These are phyloP conservation scores for Strix uralensis DNA, from an alignment of 2,113 vertebrate genomes.

Conservation along the genomic window DNA sequence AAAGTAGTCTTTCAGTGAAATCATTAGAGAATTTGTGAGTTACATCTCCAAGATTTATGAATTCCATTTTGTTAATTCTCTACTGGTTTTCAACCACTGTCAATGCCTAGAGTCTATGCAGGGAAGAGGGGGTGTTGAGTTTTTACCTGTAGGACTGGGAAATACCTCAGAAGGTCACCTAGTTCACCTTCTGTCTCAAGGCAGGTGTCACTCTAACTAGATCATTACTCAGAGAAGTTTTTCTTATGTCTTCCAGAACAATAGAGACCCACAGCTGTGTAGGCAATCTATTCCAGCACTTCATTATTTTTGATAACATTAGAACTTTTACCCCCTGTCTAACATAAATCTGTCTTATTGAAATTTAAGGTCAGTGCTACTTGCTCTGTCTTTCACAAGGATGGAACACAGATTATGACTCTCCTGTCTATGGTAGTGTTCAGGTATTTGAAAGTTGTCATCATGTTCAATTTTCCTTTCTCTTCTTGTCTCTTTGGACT, in stretches of 20 bases:
- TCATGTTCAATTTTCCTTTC: neutral
- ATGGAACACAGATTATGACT: neutral
- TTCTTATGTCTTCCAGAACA: neutral
- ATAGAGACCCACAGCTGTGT: neutral
- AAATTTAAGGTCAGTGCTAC: neutral
- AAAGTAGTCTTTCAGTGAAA: neutral
- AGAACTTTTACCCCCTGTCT: neutral
- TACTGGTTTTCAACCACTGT: neutral
- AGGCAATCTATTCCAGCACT: neutral
- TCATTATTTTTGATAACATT: neutral
- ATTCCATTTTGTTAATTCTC: neutral
- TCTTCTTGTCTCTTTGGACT: neutral
- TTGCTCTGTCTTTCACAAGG: neutral
- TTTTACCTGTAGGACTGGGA: neutral
- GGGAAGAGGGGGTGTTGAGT: accelerated
- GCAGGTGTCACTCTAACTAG: neutral
- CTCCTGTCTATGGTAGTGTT: neutral
- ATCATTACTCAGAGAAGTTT: neutral
- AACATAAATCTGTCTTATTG: neutral
- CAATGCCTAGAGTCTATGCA: neutral
- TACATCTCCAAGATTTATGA: neutral
- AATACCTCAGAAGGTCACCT: neutral
- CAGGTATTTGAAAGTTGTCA: neutral
- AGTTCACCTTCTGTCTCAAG: neutral
- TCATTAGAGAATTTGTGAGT: neutral